Evolutionary conservation across 2,797 vertebrate species (phyloP).

Genomic region (Mormyrus hasselquistii): DNA sequence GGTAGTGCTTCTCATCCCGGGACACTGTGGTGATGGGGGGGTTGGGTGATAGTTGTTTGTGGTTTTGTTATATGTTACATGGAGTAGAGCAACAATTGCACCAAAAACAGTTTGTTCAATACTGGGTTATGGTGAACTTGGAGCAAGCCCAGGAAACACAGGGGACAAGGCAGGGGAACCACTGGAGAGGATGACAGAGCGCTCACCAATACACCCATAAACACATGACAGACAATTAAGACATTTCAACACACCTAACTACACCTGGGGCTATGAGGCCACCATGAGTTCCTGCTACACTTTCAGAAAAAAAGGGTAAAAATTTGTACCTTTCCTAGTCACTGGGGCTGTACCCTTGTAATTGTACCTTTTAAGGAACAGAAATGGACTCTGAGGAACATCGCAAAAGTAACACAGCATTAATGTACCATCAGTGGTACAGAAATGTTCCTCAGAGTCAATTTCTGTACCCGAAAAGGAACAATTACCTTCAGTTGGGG

Average conservation of each 20-base stretch:
- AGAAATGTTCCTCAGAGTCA: too few species aligned
- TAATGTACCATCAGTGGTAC: too few species aligned
- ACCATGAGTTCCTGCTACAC: background rate
- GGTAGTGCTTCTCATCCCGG: background rate
- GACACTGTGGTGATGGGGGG: too few species aligned
- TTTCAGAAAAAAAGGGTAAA: background rate
- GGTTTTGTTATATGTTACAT: background rate
- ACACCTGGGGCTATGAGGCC: background rate
- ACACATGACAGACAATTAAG: background rate
- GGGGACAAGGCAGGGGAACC: background rate
- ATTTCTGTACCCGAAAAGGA: too few species aligned
- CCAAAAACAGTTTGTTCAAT: background rate
- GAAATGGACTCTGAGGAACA: too few species aligned
- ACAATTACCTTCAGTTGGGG: too few species aligned
- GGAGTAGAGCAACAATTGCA: background rate
- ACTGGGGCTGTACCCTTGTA: too few species aligned
- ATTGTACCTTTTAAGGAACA: too few species aligned
- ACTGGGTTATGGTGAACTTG: background rate
- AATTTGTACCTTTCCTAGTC: too few species aligned
- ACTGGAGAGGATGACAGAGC: background rate
- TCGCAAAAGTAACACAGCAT: too few species aligned
- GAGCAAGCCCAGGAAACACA: background rate
- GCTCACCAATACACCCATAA: background rate
- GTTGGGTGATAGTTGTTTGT: background rate
- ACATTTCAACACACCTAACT: background rate